Percentiles rank a stretch among this genome's conserved stretches.
Evolutionary conservation across 2,888 invertebrate genomes (phyloP).

Genomic region (Drosophila emarginata): DNA sequence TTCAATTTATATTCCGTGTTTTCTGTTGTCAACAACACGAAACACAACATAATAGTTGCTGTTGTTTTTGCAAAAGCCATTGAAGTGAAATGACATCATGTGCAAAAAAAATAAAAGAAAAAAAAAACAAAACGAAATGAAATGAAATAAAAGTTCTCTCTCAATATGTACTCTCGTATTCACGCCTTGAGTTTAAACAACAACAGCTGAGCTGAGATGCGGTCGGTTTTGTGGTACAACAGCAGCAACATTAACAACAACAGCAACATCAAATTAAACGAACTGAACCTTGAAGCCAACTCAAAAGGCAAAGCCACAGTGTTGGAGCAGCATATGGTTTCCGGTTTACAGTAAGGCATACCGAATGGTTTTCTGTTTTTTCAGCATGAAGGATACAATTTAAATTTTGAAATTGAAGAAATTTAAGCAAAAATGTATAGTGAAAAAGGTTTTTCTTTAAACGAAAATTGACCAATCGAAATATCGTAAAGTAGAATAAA

Average conservation of each 20-base stretch:
- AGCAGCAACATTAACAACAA: slow-evolving; percentile 56
- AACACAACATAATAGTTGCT: slow-evolving; percentile 70
- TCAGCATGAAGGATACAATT: slow-evolving; percentile 16
- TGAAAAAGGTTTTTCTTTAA: too few species aligned
- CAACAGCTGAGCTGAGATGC: slow-evolving; percentile 76
- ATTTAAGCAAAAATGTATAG: not conserved
- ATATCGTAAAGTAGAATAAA: too few species aligned
- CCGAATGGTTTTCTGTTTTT: slow-evolving; percentile 1
- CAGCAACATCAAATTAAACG: slow-evolving; percentile 59
- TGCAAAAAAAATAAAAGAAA: slow-evolving; percentile 56
- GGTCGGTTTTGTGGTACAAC: slow-evolving; percentile 23
- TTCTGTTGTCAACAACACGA: slow-evolving; percentile 76
- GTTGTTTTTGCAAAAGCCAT: slow-evolving; percentile 54
- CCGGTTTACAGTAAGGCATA: slow-evolving; percentile 46
- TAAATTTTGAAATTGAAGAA: not conserved
- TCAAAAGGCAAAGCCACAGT: not conserved
- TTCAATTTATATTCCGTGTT: slow-evolving; percentile 80
- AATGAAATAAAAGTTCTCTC: slow-evolving; percentile 6
- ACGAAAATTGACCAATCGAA: not conserved
- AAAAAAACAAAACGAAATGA: not conserved
- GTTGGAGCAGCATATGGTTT: slow-evolving; percentile 64
- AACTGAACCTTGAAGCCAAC: slow-evolving; percentile 42
- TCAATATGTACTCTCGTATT: slow-evolving; percentile 16
- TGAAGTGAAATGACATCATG: slow-evolving; percentile 81
- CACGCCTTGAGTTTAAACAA: slow-evolving; percentile 4